phyloP scores from a whole-genome alignment of 2,888 invertebrate genomes.

The Ectropis crepuscularia region DNA sequence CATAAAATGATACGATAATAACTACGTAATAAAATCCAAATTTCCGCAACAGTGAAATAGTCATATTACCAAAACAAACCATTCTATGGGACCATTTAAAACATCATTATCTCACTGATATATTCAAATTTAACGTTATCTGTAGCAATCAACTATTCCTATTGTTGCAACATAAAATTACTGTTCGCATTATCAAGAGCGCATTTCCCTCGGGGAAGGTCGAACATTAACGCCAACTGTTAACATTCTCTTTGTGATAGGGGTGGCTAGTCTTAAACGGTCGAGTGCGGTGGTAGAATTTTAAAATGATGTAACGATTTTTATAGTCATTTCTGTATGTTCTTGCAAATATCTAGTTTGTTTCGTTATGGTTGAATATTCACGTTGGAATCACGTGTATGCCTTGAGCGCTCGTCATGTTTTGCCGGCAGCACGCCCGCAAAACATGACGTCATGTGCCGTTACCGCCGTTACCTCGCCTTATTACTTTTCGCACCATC shows the following conservation, averaged over 20 bases:
- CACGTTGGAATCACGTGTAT: too few relatives aligned
- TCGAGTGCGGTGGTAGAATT: neutral
- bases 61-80: conserved; percentile 28
- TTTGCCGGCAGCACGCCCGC: too few relatives aligned
- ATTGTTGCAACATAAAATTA: conserved; percentile 78
- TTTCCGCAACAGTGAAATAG: conserved; percentile 11
- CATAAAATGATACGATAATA: conserved; percentile 18
- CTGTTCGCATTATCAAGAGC: conserved; percentile 75
- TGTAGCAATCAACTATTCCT: conserved; percentile 54
- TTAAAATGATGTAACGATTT: neutral
- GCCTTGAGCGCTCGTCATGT: too few relatives aligned
- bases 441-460: too few relatives aligned
- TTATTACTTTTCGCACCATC: too few relatives aligned
- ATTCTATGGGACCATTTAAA: conserved; percentile 32
- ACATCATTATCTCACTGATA: conserved; percentile 45
- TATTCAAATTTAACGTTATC: conserved; percentile 55
- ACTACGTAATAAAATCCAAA: conserved; percentile 26
- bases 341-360: too few relatives aligned
- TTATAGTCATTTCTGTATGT: neutral
- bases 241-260: conserved; percentile 54
- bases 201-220: conserved; percentile 77
- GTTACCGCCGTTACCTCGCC: too few relatives aligned
- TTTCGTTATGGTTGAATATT: too few relatives aligned
- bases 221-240: conserved; percentile 82
- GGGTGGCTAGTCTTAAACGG: conserved; percentile 16